Evolutionary conservation across 2,113 vertebrate genomes (phyloP).

Genomic region (Aleadryas rufinucha): DNA sequence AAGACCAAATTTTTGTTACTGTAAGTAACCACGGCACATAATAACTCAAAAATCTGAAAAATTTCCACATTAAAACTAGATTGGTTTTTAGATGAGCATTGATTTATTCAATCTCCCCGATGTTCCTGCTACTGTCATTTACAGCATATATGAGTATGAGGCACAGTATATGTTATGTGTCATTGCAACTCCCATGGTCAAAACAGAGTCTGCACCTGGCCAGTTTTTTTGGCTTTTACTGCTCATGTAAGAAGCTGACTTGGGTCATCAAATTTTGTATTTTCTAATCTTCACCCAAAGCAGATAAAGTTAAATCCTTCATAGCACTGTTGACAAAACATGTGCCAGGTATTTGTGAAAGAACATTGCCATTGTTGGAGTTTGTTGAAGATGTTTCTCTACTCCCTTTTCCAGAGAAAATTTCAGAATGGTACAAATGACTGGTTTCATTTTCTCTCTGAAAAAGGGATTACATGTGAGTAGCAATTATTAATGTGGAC

Average conservation of each 20-base stretch:
- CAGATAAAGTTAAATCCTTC: not conserved
- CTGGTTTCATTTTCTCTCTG: not conserved
- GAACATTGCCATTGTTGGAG: not conserved
- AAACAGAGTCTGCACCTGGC: not conserved
- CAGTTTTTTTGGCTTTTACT: not conserved
- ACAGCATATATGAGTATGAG: not conserved
- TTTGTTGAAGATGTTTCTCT: not conserved
- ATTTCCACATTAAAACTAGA: not conserved
- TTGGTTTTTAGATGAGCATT: not conserved
- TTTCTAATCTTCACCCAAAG: not conserved
- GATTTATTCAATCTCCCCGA: not conserved
- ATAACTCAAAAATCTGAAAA: not conserved
- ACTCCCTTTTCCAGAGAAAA: not conserved
- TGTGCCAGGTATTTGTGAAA: not conserved
- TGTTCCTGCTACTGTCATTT: not conserved
- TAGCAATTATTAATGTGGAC: not conserved
- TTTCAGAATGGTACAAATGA: not conserved
- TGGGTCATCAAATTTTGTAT: not conserved
- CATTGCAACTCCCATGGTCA: not conserved
- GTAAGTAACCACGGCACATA: not conserved
- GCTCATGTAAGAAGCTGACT: not conserved
- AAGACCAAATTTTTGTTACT: not conserved
- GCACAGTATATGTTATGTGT: accelerated
- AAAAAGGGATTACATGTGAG: not conserved
- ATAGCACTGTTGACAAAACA: not conserved